phyloP scores from a whole-genome alignment of 2,113 vertebrate genomes.

The Scolopax mira region DNA sequence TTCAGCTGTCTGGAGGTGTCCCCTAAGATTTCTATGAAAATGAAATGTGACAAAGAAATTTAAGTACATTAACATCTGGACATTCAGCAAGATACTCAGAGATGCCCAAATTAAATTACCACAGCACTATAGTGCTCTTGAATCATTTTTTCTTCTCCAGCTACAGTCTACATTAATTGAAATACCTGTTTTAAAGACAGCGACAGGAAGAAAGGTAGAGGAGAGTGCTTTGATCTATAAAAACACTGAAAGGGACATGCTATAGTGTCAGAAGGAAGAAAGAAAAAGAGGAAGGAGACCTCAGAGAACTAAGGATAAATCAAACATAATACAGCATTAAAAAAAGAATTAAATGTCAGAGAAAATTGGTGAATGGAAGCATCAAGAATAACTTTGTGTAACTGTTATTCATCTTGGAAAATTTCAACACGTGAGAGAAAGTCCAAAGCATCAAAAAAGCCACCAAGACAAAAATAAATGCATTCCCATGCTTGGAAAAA shows the following conservation, averaged over 20 bases:
- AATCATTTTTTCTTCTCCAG: background rate
- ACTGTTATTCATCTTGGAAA: background rate
- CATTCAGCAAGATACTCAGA: background rate
- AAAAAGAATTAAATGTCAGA: background rate
- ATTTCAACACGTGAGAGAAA: background rate
- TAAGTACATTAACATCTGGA: background rate
- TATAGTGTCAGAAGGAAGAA: background rate
- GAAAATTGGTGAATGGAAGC: background rate
- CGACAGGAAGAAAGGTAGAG: background rate
- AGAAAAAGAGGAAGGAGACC: background rate
- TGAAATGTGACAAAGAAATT: background rate
- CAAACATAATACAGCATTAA: background rate
- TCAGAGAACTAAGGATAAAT: background rate
- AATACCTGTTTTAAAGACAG: background rate
- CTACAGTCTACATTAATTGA: background rate
- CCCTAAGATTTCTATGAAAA: background rate
- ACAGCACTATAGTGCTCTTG: background rate
- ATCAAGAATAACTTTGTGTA: background rate
- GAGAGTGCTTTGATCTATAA: conserved; percentile 12
- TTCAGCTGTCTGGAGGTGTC: background rate
- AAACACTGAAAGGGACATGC: conserved; percentile 20
- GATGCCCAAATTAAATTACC: background rate
- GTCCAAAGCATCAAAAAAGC: background rate
- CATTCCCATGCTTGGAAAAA: background rate
- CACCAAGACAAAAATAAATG: background rate